Percentiles rank a stretch among this genome's conserved stretches.
These are phyloP conservation scores for Chaetura pelagica DNA, from an alignment of 2,113 vertebrate genomes.

Conservation along the genomic window DNA sequence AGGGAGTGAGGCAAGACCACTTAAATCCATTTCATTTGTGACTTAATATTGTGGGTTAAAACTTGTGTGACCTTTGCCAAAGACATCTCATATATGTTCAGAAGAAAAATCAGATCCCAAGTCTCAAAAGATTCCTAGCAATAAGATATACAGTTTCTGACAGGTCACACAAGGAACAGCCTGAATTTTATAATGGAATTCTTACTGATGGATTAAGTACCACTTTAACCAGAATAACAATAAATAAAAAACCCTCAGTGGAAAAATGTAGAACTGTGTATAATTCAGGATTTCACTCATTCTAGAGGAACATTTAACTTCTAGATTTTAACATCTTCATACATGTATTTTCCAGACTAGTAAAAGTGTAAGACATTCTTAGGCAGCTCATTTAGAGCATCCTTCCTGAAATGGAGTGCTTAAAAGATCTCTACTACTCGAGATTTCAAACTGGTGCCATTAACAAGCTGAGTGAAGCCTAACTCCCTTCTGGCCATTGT, in stretches of 20 bases:
- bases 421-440: neutral
- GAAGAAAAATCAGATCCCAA: slow-evolving; percentile 38
- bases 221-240: slow-evolving; percentile 37
- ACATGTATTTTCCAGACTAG: slow-evolving; percentile 15
- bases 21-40: slow-evolving; percentile 51
- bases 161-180: slow-evolving; percentile 27
- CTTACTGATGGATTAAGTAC: slow-evolving; percentile 50
- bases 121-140: slow-evolving; percentile 31
- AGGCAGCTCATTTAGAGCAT: neutral
- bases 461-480: neutral
- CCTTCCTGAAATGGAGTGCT: slow-evolving; percentile 1
- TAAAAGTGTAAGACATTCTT: neutral
- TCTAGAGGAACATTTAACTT: neutral
- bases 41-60: slow-evolving; percentile 56
- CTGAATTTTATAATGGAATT: slow-evolving; percentile 44
- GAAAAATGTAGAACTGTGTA: neutral
- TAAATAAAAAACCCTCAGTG: slow-evolving; percentile 46
- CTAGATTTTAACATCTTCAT: slow-evolving; percentile 3
- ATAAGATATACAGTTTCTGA: slow-evolving; percentile 37
- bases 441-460: neutral
- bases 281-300: slow-evolving; percentile 32
- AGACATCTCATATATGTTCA: neutral
- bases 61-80: slow-evolving; percentile 55
- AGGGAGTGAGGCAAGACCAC: slow-evolving; percentile 40
- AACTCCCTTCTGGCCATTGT: neutral